Evolutionary conservation across 2,113 vertebrate species (phyloP), one percentile per base, ranked within the genome.

Genomic region (Dicaeum eximium): DNA sequence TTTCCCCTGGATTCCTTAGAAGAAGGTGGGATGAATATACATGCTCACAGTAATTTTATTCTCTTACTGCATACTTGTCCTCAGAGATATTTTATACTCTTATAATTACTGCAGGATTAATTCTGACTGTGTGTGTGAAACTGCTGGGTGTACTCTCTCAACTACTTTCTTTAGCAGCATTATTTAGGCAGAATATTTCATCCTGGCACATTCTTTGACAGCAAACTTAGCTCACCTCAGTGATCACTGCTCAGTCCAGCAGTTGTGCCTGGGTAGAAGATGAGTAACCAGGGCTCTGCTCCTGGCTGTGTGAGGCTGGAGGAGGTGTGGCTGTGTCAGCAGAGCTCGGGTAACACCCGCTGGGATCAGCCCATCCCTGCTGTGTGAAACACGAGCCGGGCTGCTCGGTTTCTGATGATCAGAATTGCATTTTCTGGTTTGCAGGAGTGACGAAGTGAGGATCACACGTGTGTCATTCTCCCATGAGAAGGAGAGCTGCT

Each of bases 251-350:
- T 66, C 33, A 35, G 53, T 14, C 14, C 37, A 50, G 23, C 13
- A 23, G 35, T 6, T 15, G 19, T 13, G 7, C 20, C 51, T 5
- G 42, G 31, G 40, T 38, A 3, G 25, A 5, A 25, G 31, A 40
- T 3, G 27, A 86, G 14, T 45, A 23, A 9, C 10, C 8, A 1
- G 19, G 2, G 5, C 50, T 13, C 20, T 18, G 11, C 45, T 31
- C 0, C 0, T n/a, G 17, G 1, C 7, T 3, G 14, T 50, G 8
- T 37, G 33, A 42, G 15, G 56, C 58, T 58, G 54, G n/a, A 53
- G 79, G 19, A 82, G 67, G 33, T 37, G 21, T 5, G 37, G 54
- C 15, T n/a, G 40, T 56, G 3, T 23, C 61, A 28, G 45, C 10
- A 66, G 72, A 50, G 25, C 35, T 50, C n/a, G 21, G 45, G 69